Percentiles rank a stretch among this genome's conserved stretches.
These are phyloP conservation scores for Trichopria drosophilae DNA, from an alignment of 2,888 invertebrate species.

Conservation along the genomic window DNA sequence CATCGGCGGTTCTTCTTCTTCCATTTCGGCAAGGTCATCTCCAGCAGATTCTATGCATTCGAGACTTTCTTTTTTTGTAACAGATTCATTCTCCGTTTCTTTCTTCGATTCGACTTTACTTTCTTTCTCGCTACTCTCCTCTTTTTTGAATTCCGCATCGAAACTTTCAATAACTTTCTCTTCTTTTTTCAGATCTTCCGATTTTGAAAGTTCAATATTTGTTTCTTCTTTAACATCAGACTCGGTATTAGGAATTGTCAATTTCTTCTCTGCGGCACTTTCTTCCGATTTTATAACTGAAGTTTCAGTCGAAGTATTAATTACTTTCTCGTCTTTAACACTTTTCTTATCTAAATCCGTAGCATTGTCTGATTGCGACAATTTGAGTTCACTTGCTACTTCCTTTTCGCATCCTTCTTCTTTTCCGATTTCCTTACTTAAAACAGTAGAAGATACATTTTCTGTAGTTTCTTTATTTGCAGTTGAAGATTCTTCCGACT, in stretches of 20 bases:
- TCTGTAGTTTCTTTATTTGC: constrained; percentile 39
- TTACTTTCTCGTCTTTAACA: no score
- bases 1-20: constrained; percentile 52
- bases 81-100: constrained; percentile 40
- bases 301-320: no score
- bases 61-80: constrained; percentile 44
- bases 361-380: no score
- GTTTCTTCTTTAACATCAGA: constrained; percentile 30
- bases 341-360: no score
- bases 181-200: constrained; percentile 19
- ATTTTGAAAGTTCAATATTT: constrained; percentile 32
- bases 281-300: background rate
- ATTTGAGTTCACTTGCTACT: constrained; percentile 25
- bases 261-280: constrained; percentile 10
- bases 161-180: constrained; percentile 12
- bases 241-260: background rate
- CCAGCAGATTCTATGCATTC: constrained; percentile 57
- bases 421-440: constrained; percentile 31
- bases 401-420: constrained; percentile 17
- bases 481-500: constrained; percentile 32
- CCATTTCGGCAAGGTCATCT: constrained; percentile 58
- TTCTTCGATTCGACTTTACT: constrained; percentile 40
- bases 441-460: no score
- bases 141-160: constrained; percentile 27
- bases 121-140: constrained; percentile 22